phyloP scores from a whole-genome alignment of 2,113 vertebrate species.

The Thinocorus orbignyianus region DNA sequence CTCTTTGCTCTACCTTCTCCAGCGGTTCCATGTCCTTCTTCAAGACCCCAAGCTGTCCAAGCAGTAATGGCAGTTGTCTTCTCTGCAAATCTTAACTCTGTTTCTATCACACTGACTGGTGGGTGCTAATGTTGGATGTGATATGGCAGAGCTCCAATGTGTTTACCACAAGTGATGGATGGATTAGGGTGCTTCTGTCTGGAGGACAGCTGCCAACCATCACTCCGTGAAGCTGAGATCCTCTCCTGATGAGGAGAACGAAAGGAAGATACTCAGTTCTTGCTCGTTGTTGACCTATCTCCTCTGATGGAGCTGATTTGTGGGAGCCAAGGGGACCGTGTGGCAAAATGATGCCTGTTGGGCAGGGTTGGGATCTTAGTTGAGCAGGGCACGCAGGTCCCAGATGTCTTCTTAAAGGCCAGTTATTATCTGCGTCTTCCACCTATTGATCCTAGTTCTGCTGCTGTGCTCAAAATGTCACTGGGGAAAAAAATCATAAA shows the following conservation, averaged over 20 bases:
- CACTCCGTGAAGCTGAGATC: accelerated
- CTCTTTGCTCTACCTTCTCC: no score
- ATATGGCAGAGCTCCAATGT: accelerated
- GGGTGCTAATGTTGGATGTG: not conserved
- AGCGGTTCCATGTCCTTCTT: not conserved
- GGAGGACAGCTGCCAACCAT: not conserved
- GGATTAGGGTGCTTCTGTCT: accelerated
- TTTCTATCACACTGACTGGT: no score
- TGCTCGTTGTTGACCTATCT: not conserved
- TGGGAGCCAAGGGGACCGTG: accelerated
- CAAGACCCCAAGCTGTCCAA: not conserved
- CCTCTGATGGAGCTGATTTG: accelerated
- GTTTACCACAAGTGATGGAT: not conserved
- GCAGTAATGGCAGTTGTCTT: not conserved
- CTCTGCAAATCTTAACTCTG: not conserved
- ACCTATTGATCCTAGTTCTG: not conserved
- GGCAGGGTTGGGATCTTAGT: not conserved
- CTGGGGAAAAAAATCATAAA: not conserved
- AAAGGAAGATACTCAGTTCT: not conserved
- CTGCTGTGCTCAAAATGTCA: not conserved
- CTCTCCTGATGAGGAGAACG: not conserved
- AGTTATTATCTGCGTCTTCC: not conserved
- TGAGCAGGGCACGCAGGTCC: not conserved
- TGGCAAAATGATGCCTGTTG: not conserved
- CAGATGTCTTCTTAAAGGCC: not conserved